phyloP scores from a whole-genome alignment of 1,140 invertebrate genomes.

The Bradynema listronoti region DNA sequence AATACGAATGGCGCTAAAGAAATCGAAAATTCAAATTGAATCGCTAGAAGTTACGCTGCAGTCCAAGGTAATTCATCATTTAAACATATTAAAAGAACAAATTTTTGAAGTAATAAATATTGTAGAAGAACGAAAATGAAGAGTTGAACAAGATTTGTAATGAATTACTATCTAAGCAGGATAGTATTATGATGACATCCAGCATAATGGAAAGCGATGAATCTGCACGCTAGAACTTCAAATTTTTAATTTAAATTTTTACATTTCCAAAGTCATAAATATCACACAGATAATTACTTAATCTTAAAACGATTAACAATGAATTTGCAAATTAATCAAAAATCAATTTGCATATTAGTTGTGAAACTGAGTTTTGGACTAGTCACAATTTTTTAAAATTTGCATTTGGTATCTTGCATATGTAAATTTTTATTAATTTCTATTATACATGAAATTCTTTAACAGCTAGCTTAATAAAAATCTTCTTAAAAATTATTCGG shows the following conservation, averaged over 20 bases:
- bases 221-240: neutral
- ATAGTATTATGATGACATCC: neutral
- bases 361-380: too few relatives aligned
- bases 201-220: neutral
- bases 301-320: neutral
- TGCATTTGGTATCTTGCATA: too few relatives aligned
- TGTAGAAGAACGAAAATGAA: conserved; percentile 24
- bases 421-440: too few relatives aligned
- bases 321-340: neutral
- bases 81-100: too few relatives aligned
- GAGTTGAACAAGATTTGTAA: conserved; percentile 22
- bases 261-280: neutral
- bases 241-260: neutral
- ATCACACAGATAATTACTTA: neutral
- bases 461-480: neutral
- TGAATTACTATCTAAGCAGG: conserved; percentile 13
- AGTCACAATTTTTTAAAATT: too few relatives aligned
- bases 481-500: neutral
- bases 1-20: conserved; percentile 13
- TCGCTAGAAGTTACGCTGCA: conserved; percentile 10
- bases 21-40: conserved; percentile 14
- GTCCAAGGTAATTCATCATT: conserved; percentile 9
- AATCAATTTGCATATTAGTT: neutral
- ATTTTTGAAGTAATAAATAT: neutral
- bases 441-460: neutral